These are phyloP conservation scores for Malurus melanocephalus DNA, from an alignment of 2,113 vertebrate genomes.

Conservation along the genomic window DNA sequence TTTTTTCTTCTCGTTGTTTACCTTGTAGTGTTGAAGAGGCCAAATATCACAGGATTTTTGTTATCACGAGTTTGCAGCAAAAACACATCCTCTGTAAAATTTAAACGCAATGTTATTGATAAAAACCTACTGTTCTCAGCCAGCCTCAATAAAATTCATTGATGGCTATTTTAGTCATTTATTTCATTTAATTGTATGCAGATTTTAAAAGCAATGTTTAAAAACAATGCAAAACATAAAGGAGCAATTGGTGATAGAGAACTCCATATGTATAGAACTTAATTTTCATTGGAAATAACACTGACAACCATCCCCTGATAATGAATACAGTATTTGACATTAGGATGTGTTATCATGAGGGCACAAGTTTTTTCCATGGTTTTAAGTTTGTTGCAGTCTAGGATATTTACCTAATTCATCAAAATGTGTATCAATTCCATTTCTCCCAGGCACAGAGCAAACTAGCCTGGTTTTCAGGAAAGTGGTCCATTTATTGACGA, in stretches of 20 bases:
- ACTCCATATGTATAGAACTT: not conserved
- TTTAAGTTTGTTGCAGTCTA: not conserved
- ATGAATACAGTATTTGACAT: not conserved
- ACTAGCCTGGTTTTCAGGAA: slow-evolving; percentile 91
- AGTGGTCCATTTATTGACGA: slow-evolving; percentile 95
- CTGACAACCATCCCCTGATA: not conserved
- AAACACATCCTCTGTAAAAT: slow-evolving; percentile 90
- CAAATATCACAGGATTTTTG: slow-evolving; percentile 94
- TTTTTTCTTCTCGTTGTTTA: slow-evolving; percentile 51
- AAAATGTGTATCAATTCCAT: slow-evolving; percentile 94
- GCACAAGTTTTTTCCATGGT: not conserved
- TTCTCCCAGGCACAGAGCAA: slow-evolving; percentile 90
- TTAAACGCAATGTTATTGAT: not conserved
- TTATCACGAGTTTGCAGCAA: slow-evolving; percentile 87
- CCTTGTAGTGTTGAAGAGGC: slow-evolving; percentile 96
- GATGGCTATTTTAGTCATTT: not conserved
- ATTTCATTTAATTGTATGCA: not conserved
- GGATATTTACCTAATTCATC: slow-evolving; percentile 88
- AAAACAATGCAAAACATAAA: not conserved
- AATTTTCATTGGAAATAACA: not conserved
- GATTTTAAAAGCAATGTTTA: not conserved
- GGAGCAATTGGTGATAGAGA: not conserved
- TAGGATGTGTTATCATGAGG: not conserved
- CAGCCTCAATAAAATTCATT: too few relatives aligned
- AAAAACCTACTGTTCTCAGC: not conserved